Evolutionary conservation across 2,888 invertebrate genomes (phyloP), one percentile per base, ranked within the genome.

Genomic region (Melieria omissa): DNA sequence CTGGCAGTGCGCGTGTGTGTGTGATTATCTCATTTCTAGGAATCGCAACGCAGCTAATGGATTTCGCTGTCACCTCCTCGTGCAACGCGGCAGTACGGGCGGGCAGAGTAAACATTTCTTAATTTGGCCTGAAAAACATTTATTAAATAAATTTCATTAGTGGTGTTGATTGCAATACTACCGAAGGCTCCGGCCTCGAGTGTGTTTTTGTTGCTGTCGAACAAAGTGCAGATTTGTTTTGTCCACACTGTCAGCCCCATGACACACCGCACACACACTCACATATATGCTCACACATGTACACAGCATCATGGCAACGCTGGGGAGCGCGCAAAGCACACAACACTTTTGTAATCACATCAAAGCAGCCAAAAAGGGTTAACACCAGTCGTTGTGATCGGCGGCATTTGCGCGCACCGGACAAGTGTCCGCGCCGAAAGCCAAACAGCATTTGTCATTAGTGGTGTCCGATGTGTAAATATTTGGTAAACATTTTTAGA

Each of bases 61-160:
- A 72, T 74, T 72, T 70, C 47, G 54, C 54, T 72, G 65, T 67
- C 72, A 70, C 42, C 58, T 60, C 65, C 6, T 46, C 55, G 3
- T 49, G 49, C 12, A 3, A 8, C 49, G 49, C 12, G 3, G 14
- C 52, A 6, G 9, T 52, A 9, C 12, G 14, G 14, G 14, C 14
- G 12, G 67, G 46, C 14, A 73, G 72, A 75, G 29, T 74, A 76
- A 77, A 74, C 73, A 78, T 75, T 75, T 76, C 74, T 76, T 77
- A 77, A 78, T 77, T 77, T 75, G 71, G 73, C 52, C 46, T 57
- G 57, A 68, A 74, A 73, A 71, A 71, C 65, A 72, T 70, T 72
- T 60, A 72, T 72, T 74, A 72, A 70, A 70, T 72, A 74, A 65
- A 72, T 74, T 74, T 70, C 72, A 72, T 74, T 72, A 70, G 67